Evolutionary conservation across 2,113 vertebrate genomes (phyloP).

Genomic region (Antennarius striatus): DNA sequence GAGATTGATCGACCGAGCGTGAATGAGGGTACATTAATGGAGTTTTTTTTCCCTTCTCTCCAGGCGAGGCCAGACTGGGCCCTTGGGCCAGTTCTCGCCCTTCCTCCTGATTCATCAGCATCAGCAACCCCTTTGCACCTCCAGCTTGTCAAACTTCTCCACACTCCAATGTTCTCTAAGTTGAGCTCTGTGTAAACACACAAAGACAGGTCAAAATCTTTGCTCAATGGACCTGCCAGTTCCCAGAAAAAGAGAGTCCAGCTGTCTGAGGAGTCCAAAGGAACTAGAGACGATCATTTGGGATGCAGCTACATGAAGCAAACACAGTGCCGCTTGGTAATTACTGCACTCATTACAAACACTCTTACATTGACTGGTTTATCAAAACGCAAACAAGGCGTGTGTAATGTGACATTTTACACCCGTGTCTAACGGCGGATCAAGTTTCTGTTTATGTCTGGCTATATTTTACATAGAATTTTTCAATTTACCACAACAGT

Average conservation of each 20-base stretch:
- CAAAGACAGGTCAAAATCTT: conserved; percentile 11
- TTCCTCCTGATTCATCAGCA: conserved; percentile 64
- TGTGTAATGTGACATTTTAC: no score
- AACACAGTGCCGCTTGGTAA: no score
- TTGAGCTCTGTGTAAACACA: conserved; percentile 47
- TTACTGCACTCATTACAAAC: no score
- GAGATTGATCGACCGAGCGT: conserved; percentile 41
- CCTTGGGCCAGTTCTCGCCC: conserved; percentile 40
- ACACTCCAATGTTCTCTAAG: conserved; percentile 34
- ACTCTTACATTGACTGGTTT: no score
- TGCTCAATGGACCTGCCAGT: conserved; percentile 19
- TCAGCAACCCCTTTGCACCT: conserved; percentile 34
- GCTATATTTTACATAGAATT: no score
- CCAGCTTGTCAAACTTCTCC: conserved; percentile 36
- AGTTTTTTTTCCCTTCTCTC: conserved; percentile 31
- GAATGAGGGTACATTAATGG: conserved; percentile 39
- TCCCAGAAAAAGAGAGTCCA: conserved; percentile 41
- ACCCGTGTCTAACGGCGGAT: no score
- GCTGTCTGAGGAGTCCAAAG: conserved; percentile 14
- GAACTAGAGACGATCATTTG: background rate
- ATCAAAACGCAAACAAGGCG: no score
- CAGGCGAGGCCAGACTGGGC: conserved; percentile 34
- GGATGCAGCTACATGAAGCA: background rate
- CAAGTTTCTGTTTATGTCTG: no score
- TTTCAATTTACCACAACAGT: no score